Base-by-base conservation (phyloP, 2,797 vertebrate species). In the Pseudochromis fuscus region DNA sequence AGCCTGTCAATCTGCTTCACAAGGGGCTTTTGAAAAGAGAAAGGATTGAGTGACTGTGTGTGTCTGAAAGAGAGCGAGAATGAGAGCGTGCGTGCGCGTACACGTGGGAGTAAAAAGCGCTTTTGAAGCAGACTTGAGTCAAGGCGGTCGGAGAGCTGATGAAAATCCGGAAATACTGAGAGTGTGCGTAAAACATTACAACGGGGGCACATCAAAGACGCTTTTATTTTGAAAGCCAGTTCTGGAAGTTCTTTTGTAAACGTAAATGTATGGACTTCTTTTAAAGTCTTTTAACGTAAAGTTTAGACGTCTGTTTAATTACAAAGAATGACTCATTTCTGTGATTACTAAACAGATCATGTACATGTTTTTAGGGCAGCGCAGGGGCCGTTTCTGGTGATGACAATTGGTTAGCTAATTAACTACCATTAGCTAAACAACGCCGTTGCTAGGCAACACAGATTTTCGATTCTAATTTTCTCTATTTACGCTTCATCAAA, bases 1-100 rank as follows among this genome's bases (percentile, higher is more conserved):
- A 83, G 88, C 87, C 91, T 93, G 93, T 92, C 93, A 94, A 91
- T 92, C 89, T 85, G 89, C 87, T 67, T 86, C 92, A 89, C 93
- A 91, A 92, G 89, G 85, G 90, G 81, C 88, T 90, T 90, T 90
- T 85, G 71, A 87, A 89, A 88, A 91, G 85, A 92, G 85, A 84
- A 89, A 87, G 84, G 87, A 85, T 87, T 71, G 83, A 81, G 87
- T 79, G 49, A 42, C 81, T 61, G 68, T 24, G 67, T 27, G 72
- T 24, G 55, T 55, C 52, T 45, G 48, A 37, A 70, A n/a, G 77
- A n/a, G 75, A 21, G 72, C 9, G 60, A 74, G 75, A 84, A 84
- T 74, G 56, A 51, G 79, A 40, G 72, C 63, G 84, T 81, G 88
- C 73, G 71, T 69, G 89, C 76, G 88, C 57, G 86, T 79, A 46